Evolutionary conservation across 2,888 invertebrate species (phyloP).

Genomic region (Plagodis pulveraria): DNA sequence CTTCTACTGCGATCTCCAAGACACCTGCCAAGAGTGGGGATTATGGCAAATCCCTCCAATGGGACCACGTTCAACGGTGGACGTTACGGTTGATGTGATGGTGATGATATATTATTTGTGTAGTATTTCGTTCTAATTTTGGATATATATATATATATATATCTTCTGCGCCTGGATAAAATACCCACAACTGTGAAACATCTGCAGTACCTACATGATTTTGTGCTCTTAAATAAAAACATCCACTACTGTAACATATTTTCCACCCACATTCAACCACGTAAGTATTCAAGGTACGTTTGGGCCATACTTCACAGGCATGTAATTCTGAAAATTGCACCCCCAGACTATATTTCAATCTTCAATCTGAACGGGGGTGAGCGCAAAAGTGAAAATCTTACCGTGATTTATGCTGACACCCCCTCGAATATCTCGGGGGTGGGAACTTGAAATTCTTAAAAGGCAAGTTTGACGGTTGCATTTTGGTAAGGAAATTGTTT

Average conservation of each 20-base stretch:
- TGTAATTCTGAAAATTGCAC: conserved; percentile 47
- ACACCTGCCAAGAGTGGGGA: too few species aligned
- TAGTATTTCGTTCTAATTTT: too few species aligned
- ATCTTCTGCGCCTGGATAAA: too few species aligned
- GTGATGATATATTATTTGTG: too few species aligned
- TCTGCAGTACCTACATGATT: too few species aligned
- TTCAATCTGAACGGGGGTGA: conserved; percentile 30
- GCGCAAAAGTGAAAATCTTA: conserved; percentile 48
- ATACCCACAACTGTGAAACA: too few species aligned
- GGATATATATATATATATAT: too few species aligned
- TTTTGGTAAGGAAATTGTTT: conserved; percentile 6
- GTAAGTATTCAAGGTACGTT: conserved; percentile 22
- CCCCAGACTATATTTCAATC: conserved; percentile 37
- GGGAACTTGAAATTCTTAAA: conserved; percentile 46
- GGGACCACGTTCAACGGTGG: too few species aligned
- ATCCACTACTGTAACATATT: conserved; percentile 10
- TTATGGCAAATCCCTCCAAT: too few species aligned
- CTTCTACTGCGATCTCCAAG: too few species aligned
- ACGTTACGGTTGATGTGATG: too few species aligned
- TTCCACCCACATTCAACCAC: conserved; percentile 9
- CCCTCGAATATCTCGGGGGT: conserved; percentile 37
- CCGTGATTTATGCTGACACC: conserved; percentile 49
- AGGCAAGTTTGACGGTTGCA: conserved; percentile 41
- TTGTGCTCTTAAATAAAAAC: not conserved
- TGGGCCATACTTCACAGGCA: conserved; percentile 39